phyloP scores from a whole-genome alignment of 2,888 invertebrate genomes.

The Lasioglossum zephyrum region DNA sequence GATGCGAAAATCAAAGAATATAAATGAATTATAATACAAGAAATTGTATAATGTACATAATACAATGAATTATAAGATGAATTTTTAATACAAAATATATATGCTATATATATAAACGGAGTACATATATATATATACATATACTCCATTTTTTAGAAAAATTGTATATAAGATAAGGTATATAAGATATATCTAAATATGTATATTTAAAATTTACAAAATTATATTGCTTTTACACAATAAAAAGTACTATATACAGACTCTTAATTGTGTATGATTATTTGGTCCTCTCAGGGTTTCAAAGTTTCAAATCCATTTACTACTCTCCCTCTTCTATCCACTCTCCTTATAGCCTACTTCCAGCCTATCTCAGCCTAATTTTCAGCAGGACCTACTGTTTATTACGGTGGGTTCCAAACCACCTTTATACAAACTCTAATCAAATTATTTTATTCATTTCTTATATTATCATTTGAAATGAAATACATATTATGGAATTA shows the following conservation, averaged over 20 bases:
- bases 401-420: too few relatives aligned
- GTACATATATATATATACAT: background rate
- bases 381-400: too few relatives aligned
- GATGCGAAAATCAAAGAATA: background rate
- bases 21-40: background rate
- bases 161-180: background rate
- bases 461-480: background rate
- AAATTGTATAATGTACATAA: too few relatives aligned
- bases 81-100: background rate
- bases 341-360: too few relatives aligned
- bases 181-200: background rate
- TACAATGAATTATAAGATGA: too few relatives aligned
- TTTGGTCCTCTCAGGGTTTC: too few relatives aligned
- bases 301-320: too few relatives aligned
- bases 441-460: background rate
- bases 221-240: conserved; percentile 3
- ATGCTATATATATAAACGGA: background rate
- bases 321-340: too few relatives aligned
- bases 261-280: background rate
- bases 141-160: background rate
- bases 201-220: background rate
- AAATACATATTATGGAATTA: background rate
- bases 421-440: background rate
- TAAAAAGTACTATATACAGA: background rate
- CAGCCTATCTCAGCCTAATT: too few relatives aligned